Base-by-base conservation (phyloP, 2,113 vertebrate genomes). In the Chaetops frenatus region DNA sequence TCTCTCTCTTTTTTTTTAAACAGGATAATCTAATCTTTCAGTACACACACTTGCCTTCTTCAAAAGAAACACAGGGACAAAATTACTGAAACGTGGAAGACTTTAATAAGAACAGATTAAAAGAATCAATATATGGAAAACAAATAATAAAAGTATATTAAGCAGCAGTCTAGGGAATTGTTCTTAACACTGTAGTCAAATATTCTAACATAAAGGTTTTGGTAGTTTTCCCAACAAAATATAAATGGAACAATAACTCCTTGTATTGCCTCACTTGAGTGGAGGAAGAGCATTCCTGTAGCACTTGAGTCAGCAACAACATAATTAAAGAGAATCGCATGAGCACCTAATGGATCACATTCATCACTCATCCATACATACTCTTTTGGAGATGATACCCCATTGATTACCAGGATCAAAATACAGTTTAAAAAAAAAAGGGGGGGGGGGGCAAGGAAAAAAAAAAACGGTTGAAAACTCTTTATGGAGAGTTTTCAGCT, bases 11-110 rank as follows among this genome's bases (percentile, higher is more conserved):
- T 88, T 82, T 92, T 71, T 48, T 21, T 11, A 20, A 77, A 95
- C 91, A 95, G 96, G 96, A 93, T 94, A 97, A 97, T 94, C 95
- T 98, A 97, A 97, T 98, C 97, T 97, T 96, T 97, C 78, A 57
- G 81, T 85, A 97, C 97, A 98, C 97, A 98, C 78, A 95, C 96
- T 96, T 91, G 76, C 93, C 81, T 81, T 96, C 95, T 97, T 98
- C 96, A 97, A 95, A 70, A 88, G 93, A 95, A 96, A 94, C 92
- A 91, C 66, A 86, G 83, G 81, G 92, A 94, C 83, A 96, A 94
- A 93, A 77, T 89, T 79, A 69, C 86, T 33, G 74, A 93, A 94
- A 93, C 78, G 84, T 96, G 96, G 96, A 97, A 95, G 91, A 97
- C 56, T 91, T 94, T 77, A 97, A 96, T 94, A 84, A 94, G 94